Evolutionary conservation across 2,797 vertebrate genomes (phyloP).

Genomic region (Melanotaenia maccullochi): DNA sequence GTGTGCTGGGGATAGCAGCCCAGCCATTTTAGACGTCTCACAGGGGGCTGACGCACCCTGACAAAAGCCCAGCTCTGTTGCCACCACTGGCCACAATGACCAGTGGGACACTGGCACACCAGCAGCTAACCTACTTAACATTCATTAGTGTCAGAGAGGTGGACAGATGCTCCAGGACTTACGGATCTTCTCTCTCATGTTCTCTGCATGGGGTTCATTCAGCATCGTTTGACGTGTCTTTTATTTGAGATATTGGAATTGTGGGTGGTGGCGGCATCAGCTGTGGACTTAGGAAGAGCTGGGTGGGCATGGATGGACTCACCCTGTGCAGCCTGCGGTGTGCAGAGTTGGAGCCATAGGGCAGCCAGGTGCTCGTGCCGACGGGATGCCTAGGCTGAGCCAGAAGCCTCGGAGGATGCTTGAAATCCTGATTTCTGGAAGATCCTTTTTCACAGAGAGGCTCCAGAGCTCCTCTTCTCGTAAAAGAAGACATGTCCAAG

Average conservation of each 20-base stretch:
- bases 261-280: slow-evolving; percentile 56
- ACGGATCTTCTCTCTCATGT: slow-evolving; percentile 71
- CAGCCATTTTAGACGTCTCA: slow-evolving; percentile 75
- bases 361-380: slow-evolving; percentile 49
- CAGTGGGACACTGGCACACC: slow-evolving; percentile 85
- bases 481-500: slow-evolving; percentile 48
- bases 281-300: slow-evolving; percentile 53
- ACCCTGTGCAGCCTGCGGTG: slow-evolving; percentile 59
- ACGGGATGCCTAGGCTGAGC: slow-evolving; percentile 38
- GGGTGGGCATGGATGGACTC: slow-evolving; percentile 70
- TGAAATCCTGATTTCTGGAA: slow-evolving; percentile 46
- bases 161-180: slow-evolving; percentile 86
- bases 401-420: slow-evolving; percentile 28
- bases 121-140: slow-evolving; percentile 89
- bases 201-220: slow-evolving; percentile 77
- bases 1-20: slow-evolving; percentile 88
- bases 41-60: slow-evolving; percentile 81
- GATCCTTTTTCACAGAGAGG: slow-evolving; percentile 30
- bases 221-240: slow-evolving; percentile 70
- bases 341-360: slow-evolving; percentile 40
- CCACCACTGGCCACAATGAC: slow-evolving; percentile 83
- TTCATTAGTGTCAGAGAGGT: slow-evolving; percentile 88
- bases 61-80: slow-evolving; percentile 78
- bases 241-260: slow-evolving; percentile 61
- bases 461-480: slow-evolving; percentile 32